phyloP scores from a whole-genome alignment of 2,113 vertebrate genomes.

The Eulemur macaco region DNA sequence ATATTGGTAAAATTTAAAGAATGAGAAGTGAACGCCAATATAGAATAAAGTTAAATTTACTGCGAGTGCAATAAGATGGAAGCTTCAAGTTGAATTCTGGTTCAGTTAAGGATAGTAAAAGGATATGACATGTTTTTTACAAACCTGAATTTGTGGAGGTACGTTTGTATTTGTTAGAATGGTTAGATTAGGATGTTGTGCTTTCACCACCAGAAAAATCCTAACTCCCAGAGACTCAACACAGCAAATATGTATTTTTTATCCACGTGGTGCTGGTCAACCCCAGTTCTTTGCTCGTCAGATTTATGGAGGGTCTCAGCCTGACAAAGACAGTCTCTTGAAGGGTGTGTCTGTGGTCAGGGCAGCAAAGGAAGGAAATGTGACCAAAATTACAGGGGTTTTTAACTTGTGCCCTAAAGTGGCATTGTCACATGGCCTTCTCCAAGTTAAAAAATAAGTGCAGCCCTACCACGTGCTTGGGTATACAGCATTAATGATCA shows the following conservation, averaged over 20 bases:
- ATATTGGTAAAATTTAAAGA: not conserved
- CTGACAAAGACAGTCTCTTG: not conserved
- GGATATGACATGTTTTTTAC: not conserved
- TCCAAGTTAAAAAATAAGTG: not conserved
- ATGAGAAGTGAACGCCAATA: not conserved
- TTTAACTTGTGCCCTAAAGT: not conserved
- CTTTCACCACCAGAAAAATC: not conserved
- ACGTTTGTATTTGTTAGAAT: not conserved
- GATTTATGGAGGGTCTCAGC: not conserved
- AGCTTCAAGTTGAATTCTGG: not conserved
- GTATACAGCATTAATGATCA: not conserved
- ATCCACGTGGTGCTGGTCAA: not conserved
- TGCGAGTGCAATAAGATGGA: not conserved
- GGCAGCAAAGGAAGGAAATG: not conserved
- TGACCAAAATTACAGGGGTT: no score
- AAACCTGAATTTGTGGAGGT: not conserved
- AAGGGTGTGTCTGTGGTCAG: not conserved
- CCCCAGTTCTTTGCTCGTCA: accelerated
- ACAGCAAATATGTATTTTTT: not conserved
- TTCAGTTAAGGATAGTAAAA: not conserved
- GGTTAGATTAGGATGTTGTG: not conserved
- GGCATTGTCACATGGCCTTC: not conserved
- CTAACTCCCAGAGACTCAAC: not conserved
- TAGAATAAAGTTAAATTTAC: not conserved
- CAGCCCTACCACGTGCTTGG: not conserved